phyloP scores from a whole-genome alignment of 2,113 vertebrate species.

The Pseudorasbora parva region DNA sequence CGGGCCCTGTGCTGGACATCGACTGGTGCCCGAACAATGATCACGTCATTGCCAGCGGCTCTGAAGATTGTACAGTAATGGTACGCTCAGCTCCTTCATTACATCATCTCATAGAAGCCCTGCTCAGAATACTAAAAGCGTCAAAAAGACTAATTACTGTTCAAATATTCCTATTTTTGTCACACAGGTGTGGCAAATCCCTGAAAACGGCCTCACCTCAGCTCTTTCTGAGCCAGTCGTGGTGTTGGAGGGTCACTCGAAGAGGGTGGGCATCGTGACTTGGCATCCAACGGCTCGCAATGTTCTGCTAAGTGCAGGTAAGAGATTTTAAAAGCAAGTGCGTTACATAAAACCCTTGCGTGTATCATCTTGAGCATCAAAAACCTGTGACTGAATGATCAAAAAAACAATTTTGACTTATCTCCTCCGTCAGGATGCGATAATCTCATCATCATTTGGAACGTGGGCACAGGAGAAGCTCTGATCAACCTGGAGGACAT shows the following conservation, averaged over 20 bases:
- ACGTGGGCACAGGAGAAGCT: constrained; percentile 93
- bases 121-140: not conserved
- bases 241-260: constrained; percentile 94
- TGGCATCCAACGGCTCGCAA: constrained; percentile 97
- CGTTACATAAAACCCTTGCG: not conserved
- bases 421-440: constrained; percentile 82
- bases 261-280: constrained; percentile 93
- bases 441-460: constrained; percentile 94
- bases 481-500: constrained; percentile 93
- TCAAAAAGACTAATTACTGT: not conserved
- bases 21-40: constrained; percentile 98
- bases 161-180: not conserved
- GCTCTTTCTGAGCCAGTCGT: constrained; percentile 91
- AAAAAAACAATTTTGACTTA: not conserved
- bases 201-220: constrained; percentile 88
- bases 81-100: constrained; percentile 66
- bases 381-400: constrained; percentile 9
- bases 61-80: constrained; percentile 96
- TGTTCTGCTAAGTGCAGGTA: constrained; percentile 95
- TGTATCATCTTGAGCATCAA: not conserved
- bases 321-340: not conserved
- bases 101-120: not conserved
- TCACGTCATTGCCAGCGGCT: constrained; percentile 93
- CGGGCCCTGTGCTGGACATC: constrained; percentile 94
- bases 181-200: constrained; percentile 94